phyloP scores from a whole-genome alignment of 2,113 vertebrate species.

The Tretioscincus oriximinensis region DNA sequence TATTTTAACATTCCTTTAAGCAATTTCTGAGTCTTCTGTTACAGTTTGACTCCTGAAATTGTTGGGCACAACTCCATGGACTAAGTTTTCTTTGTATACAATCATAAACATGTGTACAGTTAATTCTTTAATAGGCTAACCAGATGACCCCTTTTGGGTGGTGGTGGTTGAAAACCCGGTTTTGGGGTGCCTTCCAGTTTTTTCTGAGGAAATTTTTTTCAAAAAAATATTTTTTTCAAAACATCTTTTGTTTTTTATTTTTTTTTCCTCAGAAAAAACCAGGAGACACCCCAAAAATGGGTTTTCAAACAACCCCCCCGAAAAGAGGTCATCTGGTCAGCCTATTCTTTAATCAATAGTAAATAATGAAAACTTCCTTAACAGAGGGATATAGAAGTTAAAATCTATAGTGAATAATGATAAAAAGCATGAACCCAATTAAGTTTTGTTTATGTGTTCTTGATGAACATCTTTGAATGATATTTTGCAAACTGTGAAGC shows the following conservation, averaged over 20 bases:
- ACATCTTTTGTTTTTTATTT: too few relatives aligned
- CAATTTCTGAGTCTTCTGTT: background rate
- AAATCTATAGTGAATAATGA: slow-evolving; percentile 16
- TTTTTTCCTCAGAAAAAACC: too few relatives aligned
- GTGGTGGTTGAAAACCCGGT: too few relatives aligned
- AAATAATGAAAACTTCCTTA: background rate
- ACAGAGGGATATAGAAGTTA: background rate
- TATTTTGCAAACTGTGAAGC: background rate
- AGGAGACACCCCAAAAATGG: too few relatives aligned
- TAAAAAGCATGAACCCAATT: background rate
- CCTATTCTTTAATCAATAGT: background rate
- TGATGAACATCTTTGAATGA: background rate
- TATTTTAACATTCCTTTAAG: background rate
- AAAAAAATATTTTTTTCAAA: too few relatives aligned
- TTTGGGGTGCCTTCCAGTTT: too few relatives aligned
- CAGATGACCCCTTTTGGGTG: too few relatives aligned
- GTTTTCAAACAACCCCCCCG: too few relatives aligned
- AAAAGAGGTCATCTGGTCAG: too few relatives aligned
- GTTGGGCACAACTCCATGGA: background rate
- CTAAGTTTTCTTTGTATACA: background rate
- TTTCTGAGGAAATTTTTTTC: too few relatives aligned
- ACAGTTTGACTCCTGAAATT: background rate
- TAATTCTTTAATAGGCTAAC: background rate
- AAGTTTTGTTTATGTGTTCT: background rate
- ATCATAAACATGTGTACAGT: background rate